Percentiles rank a stretch among this genome's conserved stretches.
Conservation (phyloP, 2,113 vertebrate genomes). For the Opisthocomus hoazin region DNA sequence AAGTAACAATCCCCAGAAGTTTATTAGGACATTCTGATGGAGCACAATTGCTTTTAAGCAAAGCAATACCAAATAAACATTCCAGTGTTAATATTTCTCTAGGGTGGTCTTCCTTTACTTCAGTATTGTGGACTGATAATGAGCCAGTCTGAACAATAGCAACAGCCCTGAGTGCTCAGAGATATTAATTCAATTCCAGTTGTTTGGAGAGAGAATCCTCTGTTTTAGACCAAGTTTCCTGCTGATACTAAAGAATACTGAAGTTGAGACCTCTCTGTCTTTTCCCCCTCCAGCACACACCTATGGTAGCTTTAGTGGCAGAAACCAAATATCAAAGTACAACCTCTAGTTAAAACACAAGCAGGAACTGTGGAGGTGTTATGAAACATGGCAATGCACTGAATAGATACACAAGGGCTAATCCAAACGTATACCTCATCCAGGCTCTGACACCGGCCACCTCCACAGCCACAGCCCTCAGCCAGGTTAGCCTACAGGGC, state of each 20-base stretch:
- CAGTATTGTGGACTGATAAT: not conserved
- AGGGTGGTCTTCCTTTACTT: constrained; percentile 49
- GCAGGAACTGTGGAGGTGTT: not conserved
- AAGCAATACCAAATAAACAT: constrained; percentile 35
- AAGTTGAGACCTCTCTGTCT: not conserved
- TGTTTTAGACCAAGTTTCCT: not conserved
- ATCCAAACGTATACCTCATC: not conserved
- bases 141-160: constrained; percentile 7
- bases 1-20: constrained; percentile 61
- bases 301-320: not conserved
- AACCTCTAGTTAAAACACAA: not conserved
- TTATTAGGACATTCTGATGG: constrained; percentile 20
- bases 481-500: not conserved
- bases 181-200: not conserved
- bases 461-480: not conserved
- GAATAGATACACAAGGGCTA: not conserved
- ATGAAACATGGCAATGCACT: not conserved
- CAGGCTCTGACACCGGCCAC: not conserved
- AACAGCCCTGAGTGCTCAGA: not conserved
- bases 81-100: constrained; percentile 28
- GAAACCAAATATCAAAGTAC: constrained; percentile 3
- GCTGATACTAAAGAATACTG: not conserved
- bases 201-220: constrained; percentile 1
- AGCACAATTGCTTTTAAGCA: constrained; percentile 33
- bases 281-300: too few species aligned